Evolutionary conservation across 2,113 vertebrate species (phyloP).

Genomic region (Gambusia affinis): DNA sequence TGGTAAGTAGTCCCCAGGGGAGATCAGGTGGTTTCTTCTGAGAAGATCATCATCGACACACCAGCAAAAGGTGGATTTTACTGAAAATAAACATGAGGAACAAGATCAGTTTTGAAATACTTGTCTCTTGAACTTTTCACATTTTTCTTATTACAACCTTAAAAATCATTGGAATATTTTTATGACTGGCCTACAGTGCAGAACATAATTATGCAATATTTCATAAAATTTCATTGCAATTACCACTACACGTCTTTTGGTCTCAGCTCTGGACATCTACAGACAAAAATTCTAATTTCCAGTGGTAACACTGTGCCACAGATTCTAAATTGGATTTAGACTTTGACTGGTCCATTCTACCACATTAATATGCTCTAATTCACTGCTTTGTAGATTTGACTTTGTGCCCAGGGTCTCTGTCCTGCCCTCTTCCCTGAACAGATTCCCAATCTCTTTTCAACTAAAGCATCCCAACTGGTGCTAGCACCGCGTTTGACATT

Average conservation of each 20-base stretch:
- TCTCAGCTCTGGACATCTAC: too few species aligned
- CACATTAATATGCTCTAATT: too few species aligned
- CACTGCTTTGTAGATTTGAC: neutral
- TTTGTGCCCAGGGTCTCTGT: neutral
- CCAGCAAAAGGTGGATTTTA: constrained; percentile 81
- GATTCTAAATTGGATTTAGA: too few species aligned
- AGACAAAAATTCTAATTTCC: too few species aligned
- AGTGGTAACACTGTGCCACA: too few species aligned
- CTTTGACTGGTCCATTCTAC: too few species aligned
- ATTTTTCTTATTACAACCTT: too few species aligned
- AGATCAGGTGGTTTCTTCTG: constrained; percentile 82
- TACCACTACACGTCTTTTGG: too few species aligned
- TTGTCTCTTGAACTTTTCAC: neutral
- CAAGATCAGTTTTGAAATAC: neutral
- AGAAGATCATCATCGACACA: constrained; percentile 86
- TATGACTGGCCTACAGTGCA: too few species aligned
- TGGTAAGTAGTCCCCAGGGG: constrained; percentile 85
- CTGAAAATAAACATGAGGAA: constrained; percentile 63
- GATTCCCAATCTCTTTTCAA: neutral
- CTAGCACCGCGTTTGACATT: neutral
- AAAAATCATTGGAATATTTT: too few species aligned
- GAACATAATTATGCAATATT: too few species aligned
- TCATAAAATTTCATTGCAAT: too few species aligned
- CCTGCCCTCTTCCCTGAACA: neutral
- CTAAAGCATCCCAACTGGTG: neutral